Evolutionary conservation across 2,797 vertebrate species (phyloP), one percentile per base, ranked within the genome.

Genomic region (Mionectes olivaceus): DNA sequence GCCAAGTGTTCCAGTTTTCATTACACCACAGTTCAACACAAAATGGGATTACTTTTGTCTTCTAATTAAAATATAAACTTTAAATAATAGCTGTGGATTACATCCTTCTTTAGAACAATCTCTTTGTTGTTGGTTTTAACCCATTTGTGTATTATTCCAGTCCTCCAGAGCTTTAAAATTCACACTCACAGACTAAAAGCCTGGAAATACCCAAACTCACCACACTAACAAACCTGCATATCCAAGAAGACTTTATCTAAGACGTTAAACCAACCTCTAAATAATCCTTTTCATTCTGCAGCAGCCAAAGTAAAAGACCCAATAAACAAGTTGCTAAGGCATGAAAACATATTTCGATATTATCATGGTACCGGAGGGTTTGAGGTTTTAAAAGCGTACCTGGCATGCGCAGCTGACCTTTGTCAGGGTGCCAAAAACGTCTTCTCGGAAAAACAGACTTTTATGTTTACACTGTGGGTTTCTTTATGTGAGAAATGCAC

Each of bases 361-460:
- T 39, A 37, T 77, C 73, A 71, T 4, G 19, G 12, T 13, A 33
- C 13, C 3, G 11, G 56, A 85, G 33, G 93, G 74, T 47, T 18
- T 19, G 27, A 63, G 19, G 15, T 25, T 94, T 83, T 75, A 37
- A 61, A 85, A 64, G 67, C 84, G 22, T 4, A 68, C n/a, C 70
- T 70, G 30, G 44, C 14, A 7, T 8, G 35, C 10, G 9, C 13
- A 68, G 83, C 8, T 69, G 81, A 93, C 91, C 94, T 93, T 80
- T 89, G 68, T 61, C 92, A 69, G 39, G 12, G 57, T 74, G 64
- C 35, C 86, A 92, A 85, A 97, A 95, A 77, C 2, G 7, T 74
- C 75, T 80, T 84, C 79, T 49, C 56, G 41, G 70, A 43, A 95
- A 47, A 7, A 43, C 0, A 19, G 50, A 19, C 44, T 94, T 89